Base-by-base conservation (phyloP, 2,113 vertebrate species). In the Baryphthengus martii region DNA sequence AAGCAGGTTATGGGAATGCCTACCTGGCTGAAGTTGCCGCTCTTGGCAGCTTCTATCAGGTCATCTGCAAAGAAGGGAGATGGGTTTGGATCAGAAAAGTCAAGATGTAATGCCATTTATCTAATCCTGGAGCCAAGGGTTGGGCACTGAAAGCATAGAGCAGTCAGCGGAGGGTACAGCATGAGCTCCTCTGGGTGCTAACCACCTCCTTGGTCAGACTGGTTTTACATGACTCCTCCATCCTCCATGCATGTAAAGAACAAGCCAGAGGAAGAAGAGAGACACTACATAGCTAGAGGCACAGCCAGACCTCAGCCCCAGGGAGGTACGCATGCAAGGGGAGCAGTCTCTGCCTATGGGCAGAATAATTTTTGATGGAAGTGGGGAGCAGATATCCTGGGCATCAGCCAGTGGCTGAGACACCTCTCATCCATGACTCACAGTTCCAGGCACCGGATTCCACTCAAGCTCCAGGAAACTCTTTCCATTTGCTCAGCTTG, bases 31-130 rank as follows among this genome's bases (percentile, higher is more conserved):
- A 98, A 95, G 85, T 99, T 98, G n/a, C 98, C 99, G 23, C 89
- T 99, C 97, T 98, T 99, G 94, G 99, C 98, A 94, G 98, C 98
- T 80, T 99, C 98, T 55, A 99, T 97, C 67, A 99, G 88, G 68
- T 99, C 98, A 77, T 97, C 97, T 96, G 97, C 74, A 94, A 93
- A 86, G 77, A 91, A 89, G 47, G 78, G 77, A 97, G 55, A 96
- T 7, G 39, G 5, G 12, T 63, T 8, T 8, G 52, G 5, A n/a
- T 97, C 88, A 97, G 61, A 84, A 86, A 86, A 85, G 21, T 40
- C 73, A 42, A 78, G 62, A 24, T 90, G 55, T 61, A 85, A 37
- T 20, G 16, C 28, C 3, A 0, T 42, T 75, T 80, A 58, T 81
- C 35, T 44, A 52, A 53, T 31, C 7, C 3, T 40, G 39, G 21